A percentile compares a stretch with the other conserved stretches of the same genome.
phyloP scores from a whole-genome alignment of 2,888 invertebrate species.

The Petrolisthes manimaculis region DNA sequence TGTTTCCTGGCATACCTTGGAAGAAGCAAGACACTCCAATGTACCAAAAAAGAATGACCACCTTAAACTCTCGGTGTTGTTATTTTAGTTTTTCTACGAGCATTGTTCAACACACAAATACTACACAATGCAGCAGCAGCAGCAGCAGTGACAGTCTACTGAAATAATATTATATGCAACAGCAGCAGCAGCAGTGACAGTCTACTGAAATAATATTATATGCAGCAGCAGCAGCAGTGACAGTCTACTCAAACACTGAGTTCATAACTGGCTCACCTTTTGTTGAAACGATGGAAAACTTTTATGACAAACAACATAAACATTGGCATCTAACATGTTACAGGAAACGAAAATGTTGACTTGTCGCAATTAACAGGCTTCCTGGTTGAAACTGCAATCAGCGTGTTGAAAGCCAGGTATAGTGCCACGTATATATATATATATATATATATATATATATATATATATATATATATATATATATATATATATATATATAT shows the following conservation, averaged over 20 bases:
- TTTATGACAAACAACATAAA: conserved; percentile 2
- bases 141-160: too few species aligned
- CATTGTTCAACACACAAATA: background rate
- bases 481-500: too few species aligned
- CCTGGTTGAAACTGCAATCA: background rate
- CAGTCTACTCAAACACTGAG: background rate
- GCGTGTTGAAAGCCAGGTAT: background rate
- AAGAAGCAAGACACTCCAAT: too few species aligned
- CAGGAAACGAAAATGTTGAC: conserved; percentile 11
- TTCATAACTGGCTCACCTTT: background rate
- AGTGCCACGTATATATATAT: too few species aligned
- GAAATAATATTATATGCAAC: too few species aligned
- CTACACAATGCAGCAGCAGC: too few species aligned
- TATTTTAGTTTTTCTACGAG: conserved; percentile 10
- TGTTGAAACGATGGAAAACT: background rate
- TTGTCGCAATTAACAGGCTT: background rate
- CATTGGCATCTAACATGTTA: background rate
- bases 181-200: too few species aligned
- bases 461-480: too few species aligned
- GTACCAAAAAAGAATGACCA: too few species aligned
- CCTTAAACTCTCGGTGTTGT: background rate
- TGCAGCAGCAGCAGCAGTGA: background rate
- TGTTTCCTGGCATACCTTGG: too few species aligned
- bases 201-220: too few species aligned
- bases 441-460: too few species aligned